Percentiles rank a stretch among this genome's conserved stretches.
These are phyloP conservation scores for Euplexia lucipara DNA, from an alignment of 2,888 invertebrate genomes.

Conservation along the genomic window DNA sequence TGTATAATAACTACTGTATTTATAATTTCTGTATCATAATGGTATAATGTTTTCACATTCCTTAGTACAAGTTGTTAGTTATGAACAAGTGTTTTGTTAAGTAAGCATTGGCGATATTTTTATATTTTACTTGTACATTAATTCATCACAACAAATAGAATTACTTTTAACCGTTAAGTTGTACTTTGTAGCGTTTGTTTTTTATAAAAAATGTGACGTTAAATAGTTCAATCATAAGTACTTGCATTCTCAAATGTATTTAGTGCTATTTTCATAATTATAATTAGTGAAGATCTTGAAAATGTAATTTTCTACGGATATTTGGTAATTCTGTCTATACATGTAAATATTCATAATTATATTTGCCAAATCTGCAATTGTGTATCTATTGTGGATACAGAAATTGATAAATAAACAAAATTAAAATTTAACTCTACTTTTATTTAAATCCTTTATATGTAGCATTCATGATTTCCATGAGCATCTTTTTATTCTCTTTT, in stretches of 20 bases:
- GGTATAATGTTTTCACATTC: constrained; percentile 78
- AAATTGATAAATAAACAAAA: constrained; percentile 90
- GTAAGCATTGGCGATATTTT: constrained; percentile 70
- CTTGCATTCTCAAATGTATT: constrained; percentile 49
- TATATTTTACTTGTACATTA: constrained; percentile 66
- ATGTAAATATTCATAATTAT: constrained; percentile 80
- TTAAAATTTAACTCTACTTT: constrained; percentile 68
- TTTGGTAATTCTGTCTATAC: constrained; percentile 65
- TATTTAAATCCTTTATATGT: constrained; percentile 41
- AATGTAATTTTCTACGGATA: constrained; percentile 71
- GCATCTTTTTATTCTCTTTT: no score
- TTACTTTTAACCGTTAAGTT: constrained; percentile 72
- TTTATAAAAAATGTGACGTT: constrained; percentile 52
- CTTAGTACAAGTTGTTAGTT: constrained; percentile 79
- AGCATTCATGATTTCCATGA: no score
- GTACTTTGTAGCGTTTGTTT: constrained; percentile 77
- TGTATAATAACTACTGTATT: constrained; percentile 79
- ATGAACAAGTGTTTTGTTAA: constrained; percentile 80
- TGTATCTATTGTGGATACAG: constrained; percentile 90
- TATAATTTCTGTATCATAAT: constrained; percentile 91
- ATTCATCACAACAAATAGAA: constrained; percentile 78
- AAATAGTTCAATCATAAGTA: constrained; percentile 46
- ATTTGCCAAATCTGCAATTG: constrained; percentile 80
- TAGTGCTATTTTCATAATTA: constrained; percentile 59
- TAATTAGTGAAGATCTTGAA: constrained; percentile 61